A percentile compares a stretch with the other conserved stretches of the same genome.
Conservation (phyloP, 2,888 invertebrate species). For the Dorcus hopei region DNA sequence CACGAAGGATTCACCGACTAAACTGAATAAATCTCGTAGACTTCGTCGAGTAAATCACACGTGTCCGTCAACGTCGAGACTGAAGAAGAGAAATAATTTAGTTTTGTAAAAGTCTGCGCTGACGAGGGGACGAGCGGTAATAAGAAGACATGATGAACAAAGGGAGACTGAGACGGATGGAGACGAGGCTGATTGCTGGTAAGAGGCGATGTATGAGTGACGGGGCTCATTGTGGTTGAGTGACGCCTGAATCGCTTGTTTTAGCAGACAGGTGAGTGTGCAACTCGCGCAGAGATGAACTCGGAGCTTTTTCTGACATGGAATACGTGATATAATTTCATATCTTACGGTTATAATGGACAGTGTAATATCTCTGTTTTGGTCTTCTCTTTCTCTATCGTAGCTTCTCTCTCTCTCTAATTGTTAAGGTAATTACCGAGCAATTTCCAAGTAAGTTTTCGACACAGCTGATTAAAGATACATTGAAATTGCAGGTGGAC, state of each 20-base stretch:
- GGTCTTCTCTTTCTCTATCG: too few species aligned
- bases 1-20: slow-evolving; percentile 5
- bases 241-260: slow-evolving; percentile 46
- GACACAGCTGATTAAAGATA: too few species aligned
- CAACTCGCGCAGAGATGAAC: neutral
- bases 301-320: neutral
- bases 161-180: slow-evolving; percentile 29
- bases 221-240: slow-evolving; percentile 46
- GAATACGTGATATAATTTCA: too few species aligned
- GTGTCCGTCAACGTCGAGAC: slow-evolving; percentile 17
- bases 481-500: too few species aligned
- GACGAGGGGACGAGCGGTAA: slow-evolving; percentile 32
- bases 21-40: slow-evolving; percentile 18
- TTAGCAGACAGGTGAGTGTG: slow-evolving; percentile 33
- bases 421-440: too few species aligned
- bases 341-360: too few species aligned
- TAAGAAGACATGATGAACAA: slow-evolving; percentile 41
- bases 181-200: slow-evolving; percentile 29
- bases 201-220: slow-evolving; percentile 41
- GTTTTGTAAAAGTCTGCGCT: slow-evolving; percentile 36
- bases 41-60: slow-evolving; percentile 20
- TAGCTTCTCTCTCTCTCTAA: too few species aligned
- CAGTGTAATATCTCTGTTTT: too few species aligned
- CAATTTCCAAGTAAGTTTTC: too few species aligned
- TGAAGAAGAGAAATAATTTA: slow-evolving; percentile 35